A percentile compares a stretch with the other conserved stretches of the same genome.
These are phyloP conservation scores for Fragum fragum DNA, from an alignment of 2,888 invertebrate species.

Conservation along the genomic window DNA sequence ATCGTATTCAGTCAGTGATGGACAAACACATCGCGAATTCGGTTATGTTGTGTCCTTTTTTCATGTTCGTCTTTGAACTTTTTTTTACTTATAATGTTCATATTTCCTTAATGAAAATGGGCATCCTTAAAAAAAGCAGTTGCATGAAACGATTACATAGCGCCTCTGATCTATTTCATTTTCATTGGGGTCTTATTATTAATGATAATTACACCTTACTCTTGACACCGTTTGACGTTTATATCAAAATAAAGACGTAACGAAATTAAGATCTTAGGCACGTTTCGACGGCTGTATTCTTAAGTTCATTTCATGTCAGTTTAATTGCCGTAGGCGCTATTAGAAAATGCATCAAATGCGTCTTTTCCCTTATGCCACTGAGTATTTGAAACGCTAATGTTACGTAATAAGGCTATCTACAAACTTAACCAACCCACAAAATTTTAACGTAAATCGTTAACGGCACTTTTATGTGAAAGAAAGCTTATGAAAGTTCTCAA, in stretches of 20 bases:
- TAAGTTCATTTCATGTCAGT: conserved; percentile 3
- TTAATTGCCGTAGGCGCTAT: background rate
- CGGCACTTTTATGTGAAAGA: no score
- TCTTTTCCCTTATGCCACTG: background rate
- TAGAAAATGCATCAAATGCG: background rate
- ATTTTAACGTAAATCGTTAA: no score
- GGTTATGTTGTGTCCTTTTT: no score
- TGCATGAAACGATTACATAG: conserved; percentile 6
- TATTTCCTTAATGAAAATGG: background rate
- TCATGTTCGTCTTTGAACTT: no score
- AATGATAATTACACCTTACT: conserved; percentile 21
- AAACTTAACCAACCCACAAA: no score
- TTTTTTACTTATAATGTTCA: no score
- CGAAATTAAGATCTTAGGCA: background rate
- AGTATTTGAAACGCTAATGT: no score
- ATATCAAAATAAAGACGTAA: conserved; percentile 8
- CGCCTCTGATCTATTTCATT: conserved; percentile 4
- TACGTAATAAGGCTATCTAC: no score
- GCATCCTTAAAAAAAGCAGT: background rate
- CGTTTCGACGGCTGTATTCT: background rate
- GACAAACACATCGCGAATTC: no score
- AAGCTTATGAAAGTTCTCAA: no score
- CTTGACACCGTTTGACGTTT: conserved; percentile 10
- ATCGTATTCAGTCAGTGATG: no score
- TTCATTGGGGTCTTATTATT: conserved; percentile 13